A percentile compares a stretch with the other conserved stretches of the same genome.
These are phyloP conservation scores for Microctenopoma steveboyesi DNA, from an alignment of 2,797 vertebrate species.

Conservation along the genomic window DNA sequence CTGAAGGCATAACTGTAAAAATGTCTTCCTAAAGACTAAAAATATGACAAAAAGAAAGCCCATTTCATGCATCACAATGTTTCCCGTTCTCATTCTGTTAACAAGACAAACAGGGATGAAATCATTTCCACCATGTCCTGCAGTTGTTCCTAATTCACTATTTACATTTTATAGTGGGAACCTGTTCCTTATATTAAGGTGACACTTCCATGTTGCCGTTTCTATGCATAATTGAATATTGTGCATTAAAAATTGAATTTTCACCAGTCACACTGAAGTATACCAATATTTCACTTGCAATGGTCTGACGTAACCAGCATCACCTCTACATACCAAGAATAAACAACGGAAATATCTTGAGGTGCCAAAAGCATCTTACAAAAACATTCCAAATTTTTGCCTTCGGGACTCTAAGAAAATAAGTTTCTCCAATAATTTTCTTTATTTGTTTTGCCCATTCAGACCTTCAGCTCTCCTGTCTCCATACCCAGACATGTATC, in stretches of 20 bases:
- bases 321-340: slow-evolving; percentile 31
- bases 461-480: slow-evolving; percentile 53
- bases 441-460: slow-evolving; percentile 19
- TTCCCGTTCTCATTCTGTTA: slow-evolving; percentile 22
- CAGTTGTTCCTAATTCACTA: slow-evolving; percentile 20
- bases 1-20: slow-evolving; percentile 49
- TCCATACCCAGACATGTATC: slow-evolving; percentile 52
- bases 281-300: slow-evolving; percentile 36
- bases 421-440: slow-evolving; percentile 11
- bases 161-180: slow-evolving; percentile 40
- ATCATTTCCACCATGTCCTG: slow-evolving; percentile 32
- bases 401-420: slow-evolving; percentile 17
- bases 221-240: slow-evolving; percentile 43
- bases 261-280: slow-evolving; percentile 47
- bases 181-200: slow-evolving; percentile 18
- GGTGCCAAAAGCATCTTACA: slow-evolving; percentile 29
- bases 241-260: slow-evolving; percentile 42
- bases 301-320: slow-evolving; percentile 41
- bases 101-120: slow-evolving; percentile 34
- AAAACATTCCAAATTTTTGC: background rate
- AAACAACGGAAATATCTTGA: slow-evolving; percentile 41
- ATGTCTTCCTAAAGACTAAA: slow-evolving; percentile 48
- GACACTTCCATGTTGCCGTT: slow-evolving; percentile 30
- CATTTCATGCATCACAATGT: slow-evolving; percentile 29
- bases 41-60: slow-evolving; percentile 59